phyloP scores from a whole-genome alignment of 1,140 invertebrate species.

The Ceratina australensis region DNA sequence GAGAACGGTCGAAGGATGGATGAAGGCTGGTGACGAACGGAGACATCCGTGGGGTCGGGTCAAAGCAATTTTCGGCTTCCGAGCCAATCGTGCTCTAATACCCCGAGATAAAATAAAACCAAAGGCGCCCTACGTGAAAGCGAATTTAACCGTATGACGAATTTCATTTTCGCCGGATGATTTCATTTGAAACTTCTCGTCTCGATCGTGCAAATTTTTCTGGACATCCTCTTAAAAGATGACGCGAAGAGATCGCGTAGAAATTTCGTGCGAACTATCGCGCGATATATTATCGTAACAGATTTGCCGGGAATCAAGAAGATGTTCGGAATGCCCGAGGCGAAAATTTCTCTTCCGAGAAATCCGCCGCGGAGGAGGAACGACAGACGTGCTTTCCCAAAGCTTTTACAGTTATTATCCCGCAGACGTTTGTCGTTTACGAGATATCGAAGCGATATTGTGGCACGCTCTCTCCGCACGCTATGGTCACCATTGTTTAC shows the following conservation, averaged over 20 bases:
- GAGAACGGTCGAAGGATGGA: slow-evolving; percentile 37
- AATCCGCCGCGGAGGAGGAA: slow-evolving; percentile 19
- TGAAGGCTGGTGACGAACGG: slow-evolving; percentile 31
- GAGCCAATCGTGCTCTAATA: slow-evolving; percentile 50
- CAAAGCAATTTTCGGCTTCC: slow-evolving; percentile 57
- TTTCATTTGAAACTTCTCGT: slow-evolving; percentile 9
- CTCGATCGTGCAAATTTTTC: not conserved
- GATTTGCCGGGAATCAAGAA: slow-evolving; percentile 8
- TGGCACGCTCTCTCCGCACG: not conserved
- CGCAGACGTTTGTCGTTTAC: slow-evolving; percentile 69
- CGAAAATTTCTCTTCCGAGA: slow-evolving; percentile 50
- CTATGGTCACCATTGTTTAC: slow-evolving; percentile 69
- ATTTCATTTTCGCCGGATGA: not conserved
- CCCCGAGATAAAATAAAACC: slow-evolving; percentile 37
- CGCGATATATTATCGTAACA: not conserved
- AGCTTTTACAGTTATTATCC: slow-evolving; percentile 77
- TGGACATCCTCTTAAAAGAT: not conserved
- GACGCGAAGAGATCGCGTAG: not conserved
- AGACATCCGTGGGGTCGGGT: slow-evolving; percentile 39
- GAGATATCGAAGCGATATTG: slow-evolving; percentile 59
- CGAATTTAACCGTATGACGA: slow-evolving; percentile 13
- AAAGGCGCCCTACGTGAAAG: slow-evolving; percentile 5
- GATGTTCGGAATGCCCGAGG: slow-evolving; percentile 18
- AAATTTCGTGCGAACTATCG: not conserved
- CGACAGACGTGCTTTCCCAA: slow-evolving; percentile 54